Evolutionary conservation across 2,888 invertebrate species (phyloP), one percentile per base, ranked within the genome.

Genomic region (Sisyra terminalis): DNA sequence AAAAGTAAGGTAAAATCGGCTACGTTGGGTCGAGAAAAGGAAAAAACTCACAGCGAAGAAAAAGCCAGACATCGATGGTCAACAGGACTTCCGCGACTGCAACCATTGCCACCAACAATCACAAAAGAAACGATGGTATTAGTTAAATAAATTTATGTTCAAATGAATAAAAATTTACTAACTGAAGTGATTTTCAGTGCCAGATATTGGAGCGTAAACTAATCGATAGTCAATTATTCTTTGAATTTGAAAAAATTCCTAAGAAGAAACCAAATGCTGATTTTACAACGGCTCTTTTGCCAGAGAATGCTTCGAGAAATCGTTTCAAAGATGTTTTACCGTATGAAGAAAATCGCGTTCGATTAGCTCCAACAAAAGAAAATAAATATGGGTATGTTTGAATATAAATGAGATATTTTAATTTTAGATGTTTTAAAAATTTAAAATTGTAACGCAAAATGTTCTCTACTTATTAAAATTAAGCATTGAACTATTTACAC

Each of bases 281-380:
- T 49, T 78, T 79, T 56, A 69, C 73, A 3, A 80, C 81, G 5
- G 88, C 88, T 0, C 61, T 79, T 44, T 63, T 78, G 46, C 72
- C 81, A 5, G 85, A 85, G 53, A 86, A 77, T 57, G 61, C 65
- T 1, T 53, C 59, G 54, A 54, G 57, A 54, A 57, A 68, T 39
- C 65, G 67, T 51, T 75, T 73, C 55, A 70, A 71, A 45, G 82
- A 84, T 57, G 77, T 86, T 50, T 67, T 92, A 48, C 93, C 93
- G 0, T 94, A 93, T 57, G 92, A 89, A 55, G 87, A 88, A 55
- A 92, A 88, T 59, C 64, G 92, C 40, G 81, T 93, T 29, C 70
- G 82, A 46, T 64, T 93, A 15, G 77, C 78, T n/a, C 84, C 90
- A 5, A 74, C 79, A 8, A 78, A 81, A 53, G 74, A 75, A 51